A percentile compares a stretch with the other conserved stretches of the same genome.
Evolutionary conservation across 2,797 vertebrate species (phyloP).

Genomic region (Cottoperca gobio): DNA sequence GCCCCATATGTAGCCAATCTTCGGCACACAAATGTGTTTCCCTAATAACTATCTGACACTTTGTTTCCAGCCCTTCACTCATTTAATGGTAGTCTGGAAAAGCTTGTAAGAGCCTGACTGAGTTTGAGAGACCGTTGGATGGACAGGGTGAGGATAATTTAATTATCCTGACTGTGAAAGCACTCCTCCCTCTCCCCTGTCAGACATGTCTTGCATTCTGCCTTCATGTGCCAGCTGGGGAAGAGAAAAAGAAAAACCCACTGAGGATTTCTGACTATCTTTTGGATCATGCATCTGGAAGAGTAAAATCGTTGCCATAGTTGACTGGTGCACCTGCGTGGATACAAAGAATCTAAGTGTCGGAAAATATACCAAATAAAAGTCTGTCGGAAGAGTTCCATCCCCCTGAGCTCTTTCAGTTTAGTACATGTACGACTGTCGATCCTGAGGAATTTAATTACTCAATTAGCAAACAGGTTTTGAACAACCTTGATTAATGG

Average conservation of each 20-base stretch:
- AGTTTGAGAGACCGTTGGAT: conserved; percentile 30
- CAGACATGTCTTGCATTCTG: conserved; percentile 37
- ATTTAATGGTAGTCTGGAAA: conserved; percentile 30
- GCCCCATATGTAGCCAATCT: conserved; percentile 11
- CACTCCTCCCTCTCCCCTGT: conserved; percentile 23
- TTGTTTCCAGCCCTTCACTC: conserved; percentile 5
- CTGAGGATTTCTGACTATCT: conserved; percentile 37
- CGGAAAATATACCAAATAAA: conserved; percentile 40
- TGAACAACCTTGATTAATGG: conserved; percentile 14
- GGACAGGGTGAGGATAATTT: conserved; percentile 56
- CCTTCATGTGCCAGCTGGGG: conserved; percentile 38
- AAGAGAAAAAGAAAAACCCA: conserved; percentile 30
- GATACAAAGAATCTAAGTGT: conserved; percentile 30
- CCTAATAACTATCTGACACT: conserved; percentile 17
- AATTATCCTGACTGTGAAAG: conserved; percentile 54
- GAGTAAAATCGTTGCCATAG: conserved; percentile 69
- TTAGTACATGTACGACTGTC: not conserved
- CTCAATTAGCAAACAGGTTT: conserved; percentile 11
- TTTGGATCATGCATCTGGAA: conserved; percentile 22
- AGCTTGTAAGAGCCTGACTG: conserved; percentile 15
- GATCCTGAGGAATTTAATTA: not conserved
- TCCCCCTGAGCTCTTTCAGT: not conserved
- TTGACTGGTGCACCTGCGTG: conserved; percentile 42
- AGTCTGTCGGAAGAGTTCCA: not conserved
- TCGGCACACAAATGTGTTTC: conserved; percentile 10